Conservation (phyloP, 1,140 invertebrate genomes). For the Drosophila grimshawi region DNA sequence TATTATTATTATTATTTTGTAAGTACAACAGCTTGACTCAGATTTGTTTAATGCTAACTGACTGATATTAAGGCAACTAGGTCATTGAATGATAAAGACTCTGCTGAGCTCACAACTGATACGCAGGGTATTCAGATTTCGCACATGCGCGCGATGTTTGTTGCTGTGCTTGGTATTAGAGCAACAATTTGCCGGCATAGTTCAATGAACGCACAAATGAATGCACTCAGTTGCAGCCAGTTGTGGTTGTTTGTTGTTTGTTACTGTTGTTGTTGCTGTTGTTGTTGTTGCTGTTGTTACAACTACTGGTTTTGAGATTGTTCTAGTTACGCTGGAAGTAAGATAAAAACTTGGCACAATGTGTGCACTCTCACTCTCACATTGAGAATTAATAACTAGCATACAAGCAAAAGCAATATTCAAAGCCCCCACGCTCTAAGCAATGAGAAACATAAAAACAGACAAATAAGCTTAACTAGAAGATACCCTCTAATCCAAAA, state of each 20-base stretch:
- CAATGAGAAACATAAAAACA: too few species aligned
- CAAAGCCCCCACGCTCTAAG: too few species aligned
- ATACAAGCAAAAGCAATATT: conserved; percentile 3
- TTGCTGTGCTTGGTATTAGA: conserved; percentile 28
- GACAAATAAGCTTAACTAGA: too few species aligned
- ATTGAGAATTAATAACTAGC: conserved; percentile 63
- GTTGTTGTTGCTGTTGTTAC: conserved; percentile 25
- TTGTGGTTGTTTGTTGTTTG: background rate
- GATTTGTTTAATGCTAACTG: too few species aligned
- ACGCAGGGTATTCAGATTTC: conserved; percentile 25
- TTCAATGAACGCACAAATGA: conserved; percentile 71
- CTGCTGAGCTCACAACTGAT: background rate
- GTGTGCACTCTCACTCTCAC: conserved; percentile 25
- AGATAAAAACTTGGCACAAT: conserved; percentile 66
- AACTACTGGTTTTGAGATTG: conserved; percentile 55
- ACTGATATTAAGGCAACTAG: too few species aligned
- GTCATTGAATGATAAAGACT: too few species aligned
- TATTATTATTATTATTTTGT: too few species aligned
- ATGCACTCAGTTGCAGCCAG: conserved; percentile 40
- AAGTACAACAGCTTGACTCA: too few species aligned
- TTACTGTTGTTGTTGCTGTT: background rate
- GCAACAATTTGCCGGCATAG: conserved; percentile 71
- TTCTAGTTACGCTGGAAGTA: conserved; percentile 71
- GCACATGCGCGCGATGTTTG: conserved; percentile 54
- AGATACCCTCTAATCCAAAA: too few species aligned